These are phyloP conservation scores for Sesamia inferens DNA, from an alignment of 2,888 invertebrate genomes.

Conservation along the genomic window DNA sequence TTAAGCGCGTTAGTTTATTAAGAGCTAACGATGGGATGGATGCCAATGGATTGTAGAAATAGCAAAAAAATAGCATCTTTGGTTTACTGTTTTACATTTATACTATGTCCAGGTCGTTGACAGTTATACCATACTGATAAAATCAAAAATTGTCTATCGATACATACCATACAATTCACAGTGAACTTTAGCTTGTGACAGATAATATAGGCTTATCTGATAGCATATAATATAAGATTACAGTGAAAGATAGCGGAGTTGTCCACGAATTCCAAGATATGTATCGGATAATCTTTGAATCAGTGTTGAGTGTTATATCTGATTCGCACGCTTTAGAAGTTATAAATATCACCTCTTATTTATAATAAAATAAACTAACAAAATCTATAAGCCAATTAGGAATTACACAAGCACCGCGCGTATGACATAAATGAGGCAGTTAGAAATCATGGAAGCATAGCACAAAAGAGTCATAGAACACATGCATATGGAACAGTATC, in stretches of 20 bases:
- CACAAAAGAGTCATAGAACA: background rate
- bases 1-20: too few relatives aligned
- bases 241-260: conserved; percentile 33
- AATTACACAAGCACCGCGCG: background rate
- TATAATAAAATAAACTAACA: background rate
- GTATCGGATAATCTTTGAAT: conserved; percentile 25
- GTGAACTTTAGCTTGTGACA: conserved; percentile 1
- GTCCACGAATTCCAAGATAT: conserved; percentile 30
- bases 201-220: conserved; percentile 17
- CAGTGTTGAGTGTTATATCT: conserved; percentile 33
- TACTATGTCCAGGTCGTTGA: conserved; percentile 17
- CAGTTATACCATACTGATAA: conserved; percentile 7
- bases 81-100: background rate
- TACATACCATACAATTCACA: background rate
- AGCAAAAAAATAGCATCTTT: background rate
- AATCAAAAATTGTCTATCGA: conserved; percentile 11
- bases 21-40: background rate
- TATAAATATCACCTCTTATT: background rate
- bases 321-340: conserved; percentile 19
- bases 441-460: background rate
- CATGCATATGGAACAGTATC: background rate
- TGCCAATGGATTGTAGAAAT: background rate
- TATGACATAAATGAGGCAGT: background rate
- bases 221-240: conserved; percentile 29
- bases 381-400: background rate